phyloP scores from a whole-genome alignment of 2,113 vertebrate genomes.

The Hyaena hyaena region DNA sequence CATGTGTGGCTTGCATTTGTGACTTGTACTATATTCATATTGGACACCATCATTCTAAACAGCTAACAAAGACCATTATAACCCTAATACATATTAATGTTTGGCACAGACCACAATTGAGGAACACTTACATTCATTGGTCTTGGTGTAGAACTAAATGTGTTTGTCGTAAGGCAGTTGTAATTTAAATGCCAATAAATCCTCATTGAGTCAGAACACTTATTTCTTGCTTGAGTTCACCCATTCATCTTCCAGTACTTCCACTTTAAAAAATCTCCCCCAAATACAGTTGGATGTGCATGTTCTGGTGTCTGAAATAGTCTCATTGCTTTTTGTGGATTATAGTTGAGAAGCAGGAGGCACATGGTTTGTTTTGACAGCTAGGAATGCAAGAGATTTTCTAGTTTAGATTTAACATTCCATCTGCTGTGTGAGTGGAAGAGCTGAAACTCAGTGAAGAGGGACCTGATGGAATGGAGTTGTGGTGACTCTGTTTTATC shows the following conservation, averaged over 20 bases:
- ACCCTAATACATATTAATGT: background rate
- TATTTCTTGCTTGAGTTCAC: slow-evolving; percentile 59
- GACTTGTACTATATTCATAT: slow-evolving; percentile 33
- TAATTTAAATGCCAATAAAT: slow-evolving; percentile 47
- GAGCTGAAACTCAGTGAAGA: slow-evolving; percentile 2
- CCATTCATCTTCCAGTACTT: slow-evolving; percentile 51
- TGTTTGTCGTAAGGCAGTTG: slow-evolving; percentile 9
- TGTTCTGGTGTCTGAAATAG: slow-evolving; percentile 51
- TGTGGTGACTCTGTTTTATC: slow-evolving; percentile 21
- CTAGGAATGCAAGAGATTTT: slow-evolving; percentile 50
- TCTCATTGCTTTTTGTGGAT: slow-evolving; percentile 50
- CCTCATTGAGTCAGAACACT: background rate
- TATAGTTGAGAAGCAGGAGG: slow-evolving; percentile 55
- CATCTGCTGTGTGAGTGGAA: slow-evolving; percentile 15
- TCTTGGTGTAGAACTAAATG: background rate
- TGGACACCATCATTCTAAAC: background rate
- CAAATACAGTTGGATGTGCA: slow-evolving; percentile 25
- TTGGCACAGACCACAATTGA: background rate
- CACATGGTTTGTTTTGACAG: slow-evolving; percentile 72
- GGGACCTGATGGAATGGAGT: background rate
- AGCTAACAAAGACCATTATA: background rate
- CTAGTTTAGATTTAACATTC: slow-evolving; percentile 59
- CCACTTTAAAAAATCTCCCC: background rate
- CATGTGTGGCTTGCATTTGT: background rate
- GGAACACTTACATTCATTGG: slow-evolving; percentile 5